phyloP scores from a whole-genome alignment of 2,888 invertebrate species.

The Spatulosminthurus flaviceps region DNA sequence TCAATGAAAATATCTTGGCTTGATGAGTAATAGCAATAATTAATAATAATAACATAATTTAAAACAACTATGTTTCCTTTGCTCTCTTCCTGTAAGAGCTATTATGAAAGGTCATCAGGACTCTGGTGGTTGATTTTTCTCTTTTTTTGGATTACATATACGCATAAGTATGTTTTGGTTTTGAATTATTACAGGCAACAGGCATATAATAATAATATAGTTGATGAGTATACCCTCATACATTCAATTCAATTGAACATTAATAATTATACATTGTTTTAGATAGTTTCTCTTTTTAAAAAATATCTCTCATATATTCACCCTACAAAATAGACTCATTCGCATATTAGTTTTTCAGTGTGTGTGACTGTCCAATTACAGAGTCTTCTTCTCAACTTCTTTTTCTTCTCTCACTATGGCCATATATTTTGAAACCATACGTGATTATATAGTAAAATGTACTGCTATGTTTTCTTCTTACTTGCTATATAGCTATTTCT shows the following conservation, averaged over 20 bases:
- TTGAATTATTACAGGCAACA: constrained; percentile 16
- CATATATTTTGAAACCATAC: constrained; percentile 3
- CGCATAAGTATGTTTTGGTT: not conserved
- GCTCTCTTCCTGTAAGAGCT: constrained; percentile 12
- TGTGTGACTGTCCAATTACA: constrained; percentile 3
- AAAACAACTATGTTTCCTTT: not conserved
- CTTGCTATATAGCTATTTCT: not conserved
- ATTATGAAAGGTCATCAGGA: not conserved
- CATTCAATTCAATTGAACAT: constrained; percentile 25
- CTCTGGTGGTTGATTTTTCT: not conserved
- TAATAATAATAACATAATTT: constrained; percentile 12
- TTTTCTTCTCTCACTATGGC: not conserved
- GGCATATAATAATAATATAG: constrained; percentile 10
- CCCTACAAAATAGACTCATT: constrained; percentile 36
- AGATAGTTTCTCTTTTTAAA: constrained; percentile 27
- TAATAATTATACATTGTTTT: constrained; percentile 23
- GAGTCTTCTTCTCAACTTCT: not conserved
- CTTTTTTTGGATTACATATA: not conserved
- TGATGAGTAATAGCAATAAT: no score
- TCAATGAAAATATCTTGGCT: not conserved
- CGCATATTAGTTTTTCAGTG: constrained; percentile 23
- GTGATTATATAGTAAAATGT: not conserved
- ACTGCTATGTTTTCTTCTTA: not conserved
- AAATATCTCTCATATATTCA: constrained; percentile 25
- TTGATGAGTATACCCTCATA: constrained; percentile 1